Percentiles rank a stretch among this genome's conserved stretches.
These are phyloP conservation scores for Drosophila fuyamai DNA, from an alignment of 1,140 invertebrate species.

Conservation along the genomic window DNA sequence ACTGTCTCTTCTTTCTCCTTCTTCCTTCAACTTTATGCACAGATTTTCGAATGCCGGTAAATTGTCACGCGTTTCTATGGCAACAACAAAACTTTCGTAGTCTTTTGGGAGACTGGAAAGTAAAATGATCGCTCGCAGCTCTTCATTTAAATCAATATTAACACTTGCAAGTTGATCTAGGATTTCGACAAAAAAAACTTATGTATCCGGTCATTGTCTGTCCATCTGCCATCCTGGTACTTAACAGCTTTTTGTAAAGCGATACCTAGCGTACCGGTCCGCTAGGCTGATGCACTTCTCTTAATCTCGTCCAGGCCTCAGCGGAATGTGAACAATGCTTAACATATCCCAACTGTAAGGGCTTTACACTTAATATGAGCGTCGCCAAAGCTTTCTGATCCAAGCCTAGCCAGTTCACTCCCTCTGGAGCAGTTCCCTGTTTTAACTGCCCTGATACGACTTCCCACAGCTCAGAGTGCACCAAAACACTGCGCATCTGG, in stretches of 20 bases:
- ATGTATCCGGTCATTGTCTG: not conserved
- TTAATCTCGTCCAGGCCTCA: constrained; percentile 7
- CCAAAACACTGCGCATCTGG: constrained; percentile 8
- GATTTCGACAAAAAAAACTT: not conserved
- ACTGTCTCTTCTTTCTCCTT: constrained; percentile 2
- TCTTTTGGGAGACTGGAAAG: constrained; percentile 11
- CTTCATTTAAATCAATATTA: not conserved
- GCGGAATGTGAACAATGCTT: constrained; percentile 2
- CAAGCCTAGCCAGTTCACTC: not conserved
- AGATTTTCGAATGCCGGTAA: constrained; percentile 4
- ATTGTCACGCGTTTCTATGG: constrained; percentile 15
- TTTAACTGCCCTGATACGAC: not conserved
- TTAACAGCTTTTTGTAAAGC: constrained; percentile 16
- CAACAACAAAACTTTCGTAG: constrained; percentile 18
- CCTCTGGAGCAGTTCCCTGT: not conserved
- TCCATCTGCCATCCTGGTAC: not conserved
- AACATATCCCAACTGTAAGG: not conserved
- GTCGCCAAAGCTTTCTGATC: not conserved
- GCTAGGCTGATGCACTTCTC: constrained; percentile 15
- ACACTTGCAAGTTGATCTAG: constrained; percentile 13
- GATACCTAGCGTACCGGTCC: constrained; percentile 11
- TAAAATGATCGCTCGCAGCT: constrained; percentile 13
- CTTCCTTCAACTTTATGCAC: no score
- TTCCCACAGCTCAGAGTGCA: constrained; percentile 10
- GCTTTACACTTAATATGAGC: not conserved